Evolutionary conservation across 2,113 vertebrate genomes (phyloP).

Genomic region (human): DNA sequence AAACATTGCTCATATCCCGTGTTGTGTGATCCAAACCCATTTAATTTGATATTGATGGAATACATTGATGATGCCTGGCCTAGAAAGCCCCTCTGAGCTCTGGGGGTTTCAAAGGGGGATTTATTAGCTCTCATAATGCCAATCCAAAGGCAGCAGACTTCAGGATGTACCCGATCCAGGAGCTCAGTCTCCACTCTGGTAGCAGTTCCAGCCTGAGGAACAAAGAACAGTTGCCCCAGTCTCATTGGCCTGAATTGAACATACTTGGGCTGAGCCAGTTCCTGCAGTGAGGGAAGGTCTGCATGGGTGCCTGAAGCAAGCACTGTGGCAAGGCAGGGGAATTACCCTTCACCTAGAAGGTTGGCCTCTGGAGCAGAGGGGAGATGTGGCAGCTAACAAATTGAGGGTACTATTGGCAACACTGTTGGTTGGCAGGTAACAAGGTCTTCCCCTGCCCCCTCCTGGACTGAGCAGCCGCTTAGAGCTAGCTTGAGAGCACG

Average conservation of each 20-base stretch:
- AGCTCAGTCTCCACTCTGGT: not conserved
- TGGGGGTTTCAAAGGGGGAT: not conserved
- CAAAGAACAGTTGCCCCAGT: too few relatives aligned
- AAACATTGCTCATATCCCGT: not conserved
- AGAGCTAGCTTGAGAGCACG: not conserved
- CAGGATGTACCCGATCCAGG: not conserved
- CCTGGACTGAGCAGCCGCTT: not conserved
- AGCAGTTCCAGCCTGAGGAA: not conserved
- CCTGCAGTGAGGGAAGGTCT: not conserved
- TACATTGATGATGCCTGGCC: not conserved
- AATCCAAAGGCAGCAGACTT: not conserved
- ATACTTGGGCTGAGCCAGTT: not conserved
- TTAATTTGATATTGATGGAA: not conserved
- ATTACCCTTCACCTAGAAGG: not conserved
- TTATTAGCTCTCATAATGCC: too few relatives aligned
- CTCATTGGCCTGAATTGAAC: not conserved
- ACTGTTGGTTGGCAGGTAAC: not conserved
- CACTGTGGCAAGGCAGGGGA: not conserved
- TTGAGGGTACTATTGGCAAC: not conserved
- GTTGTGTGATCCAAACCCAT: not conserved
- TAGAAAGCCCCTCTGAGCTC: not conserved
- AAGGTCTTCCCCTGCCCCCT: not conserved
- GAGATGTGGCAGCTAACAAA: too few relatives aligned
- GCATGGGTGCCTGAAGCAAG: not conserved
- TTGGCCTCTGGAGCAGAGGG: not conserved